Evolutionary conservation across 2,888 invertebrate species (phyloP).

Genomic region (Tetranychus piercei): DNA sequence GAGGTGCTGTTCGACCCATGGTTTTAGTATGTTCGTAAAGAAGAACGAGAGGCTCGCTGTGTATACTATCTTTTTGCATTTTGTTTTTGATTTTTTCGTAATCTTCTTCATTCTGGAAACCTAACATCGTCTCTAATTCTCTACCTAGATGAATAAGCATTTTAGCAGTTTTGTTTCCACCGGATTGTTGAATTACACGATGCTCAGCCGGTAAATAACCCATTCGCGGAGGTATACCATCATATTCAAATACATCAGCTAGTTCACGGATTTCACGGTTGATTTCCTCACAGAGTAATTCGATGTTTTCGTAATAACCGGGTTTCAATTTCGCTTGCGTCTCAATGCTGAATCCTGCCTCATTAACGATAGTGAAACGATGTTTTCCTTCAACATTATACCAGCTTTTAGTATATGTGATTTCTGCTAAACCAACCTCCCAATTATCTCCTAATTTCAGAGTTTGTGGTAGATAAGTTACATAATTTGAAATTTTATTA

Average conservation of each 20-base stretch:
- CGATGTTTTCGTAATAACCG: too few relatives aligned
- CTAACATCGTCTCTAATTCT: background rate
- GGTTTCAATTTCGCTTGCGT: too few relatives aligned
- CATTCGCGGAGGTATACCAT: too few relatives aligned
- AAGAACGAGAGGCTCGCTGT: background rate
- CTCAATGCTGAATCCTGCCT: background rate
- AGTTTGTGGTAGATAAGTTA: background rate
- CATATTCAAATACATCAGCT: too few relatives aligned
- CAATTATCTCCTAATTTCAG: background rate
- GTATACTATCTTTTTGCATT: too few relatives aligned
- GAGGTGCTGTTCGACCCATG: too few relatives aligned
- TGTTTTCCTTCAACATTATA: background rate
- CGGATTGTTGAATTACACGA: background rate
- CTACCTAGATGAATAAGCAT: background rate
- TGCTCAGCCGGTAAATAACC: background rate
- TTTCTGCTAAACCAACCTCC: background rate
- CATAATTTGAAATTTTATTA: background rate
- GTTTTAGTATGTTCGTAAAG: too few relatives aligned
- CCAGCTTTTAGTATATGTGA: background rate
- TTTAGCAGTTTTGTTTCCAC: too few relatives aligned
- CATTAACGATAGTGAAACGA: background rate
- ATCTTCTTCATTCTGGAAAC: background rate
- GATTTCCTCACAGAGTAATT: too few relatives aligned
- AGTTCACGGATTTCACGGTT: too few relatives aligned
- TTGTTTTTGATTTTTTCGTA: background rate